These are phyloP conservation scores for Pipistrellus pygmaeus DNA, from an alignment of 2,797 vertebrate species.

Conservation along the genomic window DNA sequence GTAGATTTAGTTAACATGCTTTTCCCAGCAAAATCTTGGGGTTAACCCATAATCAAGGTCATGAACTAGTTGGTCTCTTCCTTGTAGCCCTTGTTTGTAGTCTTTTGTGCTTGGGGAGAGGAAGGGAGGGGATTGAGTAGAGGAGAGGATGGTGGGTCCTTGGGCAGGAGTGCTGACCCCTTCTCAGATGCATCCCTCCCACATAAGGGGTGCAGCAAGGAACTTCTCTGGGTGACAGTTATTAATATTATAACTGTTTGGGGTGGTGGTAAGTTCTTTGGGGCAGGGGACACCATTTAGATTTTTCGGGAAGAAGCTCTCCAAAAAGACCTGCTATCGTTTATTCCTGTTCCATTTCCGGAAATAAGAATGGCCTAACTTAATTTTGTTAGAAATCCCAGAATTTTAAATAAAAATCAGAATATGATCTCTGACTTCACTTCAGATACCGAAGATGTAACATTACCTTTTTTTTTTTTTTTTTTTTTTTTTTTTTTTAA, in stretches of 20 bases:
- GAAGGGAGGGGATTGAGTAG: neutral
- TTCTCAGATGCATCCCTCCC: neutral
- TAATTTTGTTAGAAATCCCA: slow-evolving; percentile 50
- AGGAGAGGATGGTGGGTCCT: neutral
- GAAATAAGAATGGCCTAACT: slow-evolving; percentile 6
- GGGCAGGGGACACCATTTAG: neutral
- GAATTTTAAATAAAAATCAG: slow-evolving; percentile 29
- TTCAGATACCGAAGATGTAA: slow-evolving; percentile 34
- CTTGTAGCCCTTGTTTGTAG: neutral
- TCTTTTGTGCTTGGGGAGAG: neutral
- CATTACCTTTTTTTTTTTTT: neutral
- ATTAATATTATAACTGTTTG: neutral
- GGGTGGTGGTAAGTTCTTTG: neutral
- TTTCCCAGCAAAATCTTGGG: slow-evolving; percentile 25
- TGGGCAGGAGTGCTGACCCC: neutral
- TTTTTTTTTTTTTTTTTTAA: neutral
- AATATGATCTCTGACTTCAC: slow-evolving; percentile 37
- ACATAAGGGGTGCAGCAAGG: neutral
- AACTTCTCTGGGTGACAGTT: neutral
- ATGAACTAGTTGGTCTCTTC: neutral
- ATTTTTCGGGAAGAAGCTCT: slow-evolving; percentile 53
- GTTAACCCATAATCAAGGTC: neutral
- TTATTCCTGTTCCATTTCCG: slow-evolving; percentile 22
- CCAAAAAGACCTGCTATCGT: neutral
- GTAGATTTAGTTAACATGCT: slow-evolving; percentile 9